A percentile compares a stretch with the other conserved stretches of the same genome.
Conservation (phyloP, 2,888 invertebrate genomes). For the Cephus sareptanus region DNA sequence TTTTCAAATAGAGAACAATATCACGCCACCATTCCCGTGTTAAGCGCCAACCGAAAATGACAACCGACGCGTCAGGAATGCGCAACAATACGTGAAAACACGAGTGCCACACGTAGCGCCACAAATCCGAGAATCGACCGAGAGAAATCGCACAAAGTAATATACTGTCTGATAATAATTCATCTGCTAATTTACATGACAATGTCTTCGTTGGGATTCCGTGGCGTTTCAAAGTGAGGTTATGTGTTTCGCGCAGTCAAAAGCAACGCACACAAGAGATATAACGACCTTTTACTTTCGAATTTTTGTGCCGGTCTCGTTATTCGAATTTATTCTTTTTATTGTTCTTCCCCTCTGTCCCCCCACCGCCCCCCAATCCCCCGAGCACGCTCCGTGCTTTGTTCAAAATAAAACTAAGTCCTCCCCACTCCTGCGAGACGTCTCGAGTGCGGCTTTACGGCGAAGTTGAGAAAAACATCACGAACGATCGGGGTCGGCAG, state of each 20-base stretch:
- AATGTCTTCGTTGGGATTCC: not conserved
- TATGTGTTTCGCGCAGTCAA: not conserved
- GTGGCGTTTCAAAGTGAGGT: not conserved
- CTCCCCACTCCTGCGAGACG: not conserved
- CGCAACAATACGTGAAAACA: not conserved
- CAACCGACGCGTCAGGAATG: not conserved
- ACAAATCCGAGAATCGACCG: not conserved
- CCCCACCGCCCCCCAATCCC: rapidly evolving
- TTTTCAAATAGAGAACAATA: too few relatives aligned
- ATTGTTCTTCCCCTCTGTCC: not conserved
- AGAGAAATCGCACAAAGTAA: not conserved
- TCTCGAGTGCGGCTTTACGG: not conserved
- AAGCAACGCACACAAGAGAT: not conserved
- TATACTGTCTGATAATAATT: not conserved
- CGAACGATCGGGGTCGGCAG: slow-evolving; percentile 2
- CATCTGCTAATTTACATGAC: not conserved
- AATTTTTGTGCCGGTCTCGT: not conserved
- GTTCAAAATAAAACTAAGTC: not conserved
- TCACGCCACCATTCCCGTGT: too few relatives aligned
- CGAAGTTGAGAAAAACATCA: slow-evolving; percentile 1
- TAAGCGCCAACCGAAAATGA: not conserved
- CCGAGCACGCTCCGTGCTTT: not conserved
- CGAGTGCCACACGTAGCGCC: not conserved
- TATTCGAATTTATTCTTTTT: not conserved
- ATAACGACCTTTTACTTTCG: not conserved